Evolutionary conservation across 2,113 vertebrate genomes (phyloP), one percentile per base, ranked within the genome.

Genomic region (Hemichromis elongatus): DNA sequence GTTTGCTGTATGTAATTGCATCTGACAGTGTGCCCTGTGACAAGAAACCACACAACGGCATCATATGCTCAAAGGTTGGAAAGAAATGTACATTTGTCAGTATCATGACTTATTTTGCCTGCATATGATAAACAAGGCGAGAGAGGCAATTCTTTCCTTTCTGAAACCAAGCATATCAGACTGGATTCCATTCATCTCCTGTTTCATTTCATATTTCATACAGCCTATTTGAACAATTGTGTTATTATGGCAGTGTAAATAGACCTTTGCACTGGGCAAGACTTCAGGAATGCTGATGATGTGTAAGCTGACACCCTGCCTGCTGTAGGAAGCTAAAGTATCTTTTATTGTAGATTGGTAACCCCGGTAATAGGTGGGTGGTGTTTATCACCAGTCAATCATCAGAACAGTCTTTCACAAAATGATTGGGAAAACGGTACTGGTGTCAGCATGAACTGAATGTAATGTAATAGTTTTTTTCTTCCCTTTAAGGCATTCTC

Each of bases 221-320:
- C 30, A 82, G 86, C 73, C 85, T 92, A 92, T 93, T 94, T 89
- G 84, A 94, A 95, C 92, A 93, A 92, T 92, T 93, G 89, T 92
- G 83, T 92, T 91, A 86, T 91, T 92, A 90, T 92, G 87, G 84
- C 85, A 86, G 89, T 88, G 88, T 91, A 95, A 94, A 95, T 91
- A 95, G 90, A 92, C 89, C 85, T 92, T 93, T 91, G 85, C 83
- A 86, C 83, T 87, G 80, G 88, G 88, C 86, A 90, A 75, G 73
- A 53, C 79, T 88, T 90, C 90, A 94, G 89, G 91, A 94, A 94
- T 94, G 91, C 90, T 89, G 90, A 92, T 94, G 85, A 94, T 92
- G 88, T 91, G 94, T 91, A 92, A 93, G 86, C 83, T 88, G 88
- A 94, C 91, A 91, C 91, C 81, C 37, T 77, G 42, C 86, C 68